Evolutionary conservation across 2,113 vertebrate genomes (phyloP).

Genomic region (Gopherus evgoodei): DNA sequence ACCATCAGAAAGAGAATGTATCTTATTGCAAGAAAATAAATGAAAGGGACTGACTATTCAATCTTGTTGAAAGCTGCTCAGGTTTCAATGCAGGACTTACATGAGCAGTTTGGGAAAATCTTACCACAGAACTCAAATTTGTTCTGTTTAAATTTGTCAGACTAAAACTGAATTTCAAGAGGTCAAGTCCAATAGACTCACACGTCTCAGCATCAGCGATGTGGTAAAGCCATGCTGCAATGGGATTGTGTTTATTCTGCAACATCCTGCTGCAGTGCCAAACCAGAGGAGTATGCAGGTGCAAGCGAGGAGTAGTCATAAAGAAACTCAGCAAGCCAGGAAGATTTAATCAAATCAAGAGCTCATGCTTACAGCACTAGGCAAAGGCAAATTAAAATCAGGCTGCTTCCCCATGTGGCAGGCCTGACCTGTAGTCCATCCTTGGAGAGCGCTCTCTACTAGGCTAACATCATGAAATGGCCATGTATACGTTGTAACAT

Average conservation of each 20-base stretch:
- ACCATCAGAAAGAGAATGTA: neutral
- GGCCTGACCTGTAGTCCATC: neutral
- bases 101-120: neutral
- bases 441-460: neutral
- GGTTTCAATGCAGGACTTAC: neutral
- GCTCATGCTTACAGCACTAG: neutral
- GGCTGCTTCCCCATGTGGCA: neutral
- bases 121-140: neutral
- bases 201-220: neutral
- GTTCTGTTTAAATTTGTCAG: neutral
- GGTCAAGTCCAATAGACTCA: too few relatives aligned
- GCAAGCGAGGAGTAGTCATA: neutral
- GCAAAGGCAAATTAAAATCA: neutral
- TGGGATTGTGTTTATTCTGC: neutral
- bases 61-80: neutral
- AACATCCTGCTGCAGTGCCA: neutral
- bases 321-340: neutral
- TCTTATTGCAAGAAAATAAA: neutral
- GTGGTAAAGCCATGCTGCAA: neutral
- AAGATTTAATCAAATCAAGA: neutral
- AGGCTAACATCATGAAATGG: neutral
- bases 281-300: neutral
- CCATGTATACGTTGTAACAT: neutral
- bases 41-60: neutral
- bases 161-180: neutral